Evolutionary conservation across 1,140 invertebrate genomes (phyloP).

Genomic region (Globodera rostochiensis): DNA sequence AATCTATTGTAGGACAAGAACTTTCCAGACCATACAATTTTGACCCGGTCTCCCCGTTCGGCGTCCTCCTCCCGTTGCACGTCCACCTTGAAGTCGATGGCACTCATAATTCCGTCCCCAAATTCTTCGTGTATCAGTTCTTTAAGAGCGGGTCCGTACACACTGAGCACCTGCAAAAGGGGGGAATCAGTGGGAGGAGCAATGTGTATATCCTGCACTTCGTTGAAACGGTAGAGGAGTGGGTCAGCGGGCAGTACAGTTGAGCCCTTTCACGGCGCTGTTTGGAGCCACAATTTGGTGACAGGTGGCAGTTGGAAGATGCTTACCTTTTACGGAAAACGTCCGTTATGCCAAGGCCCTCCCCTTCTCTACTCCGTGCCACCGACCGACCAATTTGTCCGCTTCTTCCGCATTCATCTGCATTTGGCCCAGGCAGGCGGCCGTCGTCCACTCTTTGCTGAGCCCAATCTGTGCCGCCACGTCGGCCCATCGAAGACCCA

Average conservation of each 20-base stretch:
- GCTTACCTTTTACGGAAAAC: constrained; percentile 37
- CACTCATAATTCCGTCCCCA: constrained; percentile 67
- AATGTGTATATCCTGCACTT: constrained; percentile 17
- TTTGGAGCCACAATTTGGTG: constrained; percentile 43
- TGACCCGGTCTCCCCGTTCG: constrained; percentile 52
- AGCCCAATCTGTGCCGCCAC: constrained; percentile 52
- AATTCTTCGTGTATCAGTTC: constrained; percentile 66
- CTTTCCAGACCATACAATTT: constrained; percentile 62
- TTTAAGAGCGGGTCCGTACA: constrained; percentile 66
- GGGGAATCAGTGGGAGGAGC: neutral
- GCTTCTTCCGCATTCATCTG: constrained; percentile 42
- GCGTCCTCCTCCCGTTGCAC: constrained; percentile 54
- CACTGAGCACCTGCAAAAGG: constrained; percentile 47
- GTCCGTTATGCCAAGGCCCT: no score
- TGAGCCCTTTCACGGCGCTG: constrained; percentile 44
- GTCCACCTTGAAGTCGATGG: constrained; percentile 66
- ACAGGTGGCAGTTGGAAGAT: constrained; percentile 28
- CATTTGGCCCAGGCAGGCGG: constrained; percentile 64
- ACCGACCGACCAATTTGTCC: constrained; percentile 23
- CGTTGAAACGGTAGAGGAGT: constrained; percentile 56
- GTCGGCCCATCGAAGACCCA: constrained; percentile 57
- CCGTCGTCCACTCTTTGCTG: constrained; percentile 61
- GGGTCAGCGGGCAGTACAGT: constrained; percentile 57
- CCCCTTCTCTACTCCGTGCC: neutral
- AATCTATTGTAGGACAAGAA: constrained; percentile 64